Evolutionary conservation across 2,888 invertebrate species (phyloP).

Genomic region (Timandra comae): DNA sequence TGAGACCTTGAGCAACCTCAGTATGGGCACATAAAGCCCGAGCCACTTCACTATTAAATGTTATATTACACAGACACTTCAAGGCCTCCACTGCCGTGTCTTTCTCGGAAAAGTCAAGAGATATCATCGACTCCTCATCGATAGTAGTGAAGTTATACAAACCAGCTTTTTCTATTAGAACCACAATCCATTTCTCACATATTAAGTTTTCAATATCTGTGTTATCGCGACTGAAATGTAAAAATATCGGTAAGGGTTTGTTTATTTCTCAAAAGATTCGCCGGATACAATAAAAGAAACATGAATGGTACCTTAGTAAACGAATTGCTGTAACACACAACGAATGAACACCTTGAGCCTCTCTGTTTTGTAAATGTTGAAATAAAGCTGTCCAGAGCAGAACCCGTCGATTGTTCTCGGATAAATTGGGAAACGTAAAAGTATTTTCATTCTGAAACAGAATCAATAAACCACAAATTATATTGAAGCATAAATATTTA

Average conservation of each 20-base stretch:
- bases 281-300: background rate
- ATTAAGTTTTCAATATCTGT: slow-evolving; percentile 81
- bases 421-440: slow-evolving; percentile 79
- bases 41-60: slow-evolving; percentile 81
- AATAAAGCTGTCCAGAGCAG: slow-evolving; percentile 80
- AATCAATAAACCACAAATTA: too few relatives aligned
- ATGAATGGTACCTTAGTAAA: slow-evolving; percentile 81
- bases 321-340: slow-evolving; percentile 78
- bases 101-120: slow-evolving; percentile 58
- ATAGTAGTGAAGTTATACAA: slow-evolving; percentile 64
- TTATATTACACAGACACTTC: slow-evolving; percentile 92
- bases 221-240: slow-evolving; percentile 84
- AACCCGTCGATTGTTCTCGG: slow-evolving; percentile 67
- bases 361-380: slow-evolving; percentile 69
- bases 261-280: background rate
- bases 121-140: slow-evolving; percentile 46
- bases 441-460: slow-evolving; percentile 64
- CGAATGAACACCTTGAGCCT: slow-evolving; percentile 60
- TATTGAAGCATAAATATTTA: too few relatives aligned
- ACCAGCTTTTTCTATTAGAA: slow-evolving; percentile 82
- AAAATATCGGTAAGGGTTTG: background rate
- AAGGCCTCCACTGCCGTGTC: slow-evolving; percentile 84
- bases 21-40: slow-evolving; percentile 71
- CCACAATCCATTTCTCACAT: slow-evolving; percentile 80
- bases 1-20: slow-evolving; percentile 81